Evolutionary conservation across 2,888 invertebrate species (phyloP), one percentile per base, ranked within the genome.

Genomic region (Netelia fuscicornis): DNA sequence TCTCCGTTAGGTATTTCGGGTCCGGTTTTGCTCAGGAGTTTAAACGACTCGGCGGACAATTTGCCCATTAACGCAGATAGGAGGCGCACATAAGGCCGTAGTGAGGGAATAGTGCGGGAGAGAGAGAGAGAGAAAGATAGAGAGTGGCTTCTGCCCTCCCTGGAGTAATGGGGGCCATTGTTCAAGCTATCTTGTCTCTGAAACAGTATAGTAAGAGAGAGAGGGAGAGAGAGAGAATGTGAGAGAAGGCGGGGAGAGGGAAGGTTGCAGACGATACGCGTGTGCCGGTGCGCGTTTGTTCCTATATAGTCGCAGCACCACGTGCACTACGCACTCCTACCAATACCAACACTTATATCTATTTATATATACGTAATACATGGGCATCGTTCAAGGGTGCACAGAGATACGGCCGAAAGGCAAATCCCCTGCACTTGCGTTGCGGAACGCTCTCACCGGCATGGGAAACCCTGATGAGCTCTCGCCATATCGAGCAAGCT

Each of bases 91-190:
- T 42, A 30, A 58, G 71, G 30, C 48, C 67, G 44, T n/a, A 65
- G 25, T 17, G 48, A 54, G 67, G 52, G 74, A 75, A 11, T 20
- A 48, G 13, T 11, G 48, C 1, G 48, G 11, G 48, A 48, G 48
- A 48, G 48, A 48, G 48, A 48, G 23, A 56, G 48, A 81, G 58
- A 48, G 48, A 48, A 13, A 48, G 48, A 48, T 10, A 48, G 23
- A 56, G 48, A 81, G 58, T 44, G 48, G 90, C 89, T 90, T 90
- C 89, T 88, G 88, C 85, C 90, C 68, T 81, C 67, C 54, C 76
- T 65, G 70, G 70, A 89, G 91, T 93, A 93, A 93, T 93, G 92
- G 92, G 92, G 91, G 90, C 89, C 90, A 92, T 93, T 93, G 93
- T 93, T 92, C 91, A 89, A 91, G 89, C 91, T 92, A 92, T 91